A percentile compares a stretch with the other conserved stretches of the same genome.
Conservation (phyloP, 2,888 invertebrate species). For the Tortrix viridana region DNA sequence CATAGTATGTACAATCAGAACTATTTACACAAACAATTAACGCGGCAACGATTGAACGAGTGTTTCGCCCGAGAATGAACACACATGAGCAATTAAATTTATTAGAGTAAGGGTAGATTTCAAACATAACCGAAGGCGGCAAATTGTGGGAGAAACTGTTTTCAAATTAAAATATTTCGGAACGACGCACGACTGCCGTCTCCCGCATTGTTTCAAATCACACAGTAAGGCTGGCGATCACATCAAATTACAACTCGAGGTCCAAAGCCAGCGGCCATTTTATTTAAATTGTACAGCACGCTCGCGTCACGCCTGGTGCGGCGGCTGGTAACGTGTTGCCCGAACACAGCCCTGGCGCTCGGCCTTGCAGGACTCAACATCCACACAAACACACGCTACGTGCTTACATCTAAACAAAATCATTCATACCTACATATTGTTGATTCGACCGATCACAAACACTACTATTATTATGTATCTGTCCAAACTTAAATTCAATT, state of each 20-base stretch:
- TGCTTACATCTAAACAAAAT: slow-evolving; percentile 25
- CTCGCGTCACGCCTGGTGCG: slow-evolving; percentile 53
- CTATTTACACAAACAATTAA: slow-evolving; percentile 74
- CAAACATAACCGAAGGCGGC: no score
- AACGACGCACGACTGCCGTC: no score
- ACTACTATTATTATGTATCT: slow-evolving; percentile 14
- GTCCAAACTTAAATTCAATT: slow-evolving; percentile 20
- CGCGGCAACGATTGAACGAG: slow-evolving; percentile 62
- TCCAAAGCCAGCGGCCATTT: not conserved
- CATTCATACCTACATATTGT: slow-evolving; percentile 14
- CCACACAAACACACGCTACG: slow-evolving; percentile 37
- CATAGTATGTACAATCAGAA: slow-evolving; percentile 79
- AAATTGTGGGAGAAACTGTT: no score
- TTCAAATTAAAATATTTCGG: no score
- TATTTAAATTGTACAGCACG: slow-evolving; percentile 49
- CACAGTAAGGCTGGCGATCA: no score
- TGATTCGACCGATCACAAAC: slow-evolving; percentile 11
- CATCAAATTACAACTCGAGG: no score
- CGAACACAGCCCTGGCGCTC: slow-evolving; percentile 50
- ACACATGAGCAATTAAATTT: not conserved
- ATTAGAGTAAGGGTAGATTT: no score
- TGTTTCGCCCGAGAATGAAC: slow-evolving; percentile 52
- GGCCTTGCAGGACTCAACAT: slow-evolving; percentile 34
- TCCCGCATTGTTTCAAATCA: no score
- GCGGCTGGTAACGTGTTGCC: slow-evolving; percentile 75